phyloP scores from a whole-genome alignment of 2,113 vertebrate genomes.

The Coptodon rendalli region DNA sequence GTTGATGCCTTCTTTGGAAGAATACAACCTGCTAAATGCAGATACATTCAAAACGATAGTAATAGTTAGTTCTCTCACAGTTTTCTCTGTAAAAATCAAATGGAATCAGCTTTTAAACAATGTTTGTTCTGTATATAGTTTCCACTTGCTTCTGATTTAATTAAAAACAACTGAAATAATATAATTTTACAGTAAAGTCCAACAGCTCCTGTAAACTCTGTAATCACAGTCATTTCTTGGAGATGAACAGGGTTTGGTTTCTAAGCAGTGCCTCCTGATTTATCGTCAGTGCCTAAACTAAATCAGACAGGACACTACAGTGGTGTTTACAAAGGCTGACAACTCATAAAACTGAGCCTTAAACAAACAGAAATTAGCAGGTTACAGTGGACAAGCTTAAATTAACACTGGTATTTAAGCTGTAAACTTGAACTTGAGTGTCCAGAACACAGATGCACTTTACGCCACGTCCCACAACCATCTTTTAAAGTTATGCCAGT shows the following conservation, averaged over 20 bases:
- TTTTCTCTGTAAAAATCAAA: not conserved
- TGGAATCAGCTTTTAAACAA: not conserved
- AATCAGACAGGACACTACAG: not conserved
- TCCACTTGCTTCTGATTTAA: not conserved
- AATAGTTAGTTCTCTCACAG: not conserved
- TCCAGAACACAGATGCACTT: not conserved
- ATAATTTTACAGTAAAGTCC: not conserved
- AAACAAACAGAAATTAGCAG: not conserved
- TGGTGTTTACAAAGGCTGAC: not conserved
- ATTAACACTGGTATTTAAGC: not conserved
- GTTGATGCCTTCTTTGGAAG: not conserved
- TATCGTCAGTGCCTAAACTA: not conserved
- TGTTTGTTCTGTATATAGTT: not conserved
- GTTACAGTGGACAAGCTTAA: not conserved
- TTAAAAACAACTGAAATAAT: not conserved
- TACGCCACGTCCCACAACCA: not conserved
- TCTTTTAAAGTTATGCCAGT: not conserved
- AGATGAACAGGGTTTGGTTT: not conserved
- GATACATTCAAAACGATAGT: not conserved
- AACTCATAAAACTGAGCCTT: not conserved
- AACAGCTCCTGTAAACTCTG: not conserved
- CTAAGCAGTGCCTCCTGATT: not conserved
- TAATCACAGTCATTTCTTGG: not conserved
- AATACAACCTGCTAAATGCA: not conserved
- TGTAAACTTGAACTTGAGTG: not conserved